Evolutionary conservation across 2,797 vertebrate genomes (phyloP), one percentile per base, ranked within the genome.

Genomic region (Geotrypetes seraphini): DNA sequence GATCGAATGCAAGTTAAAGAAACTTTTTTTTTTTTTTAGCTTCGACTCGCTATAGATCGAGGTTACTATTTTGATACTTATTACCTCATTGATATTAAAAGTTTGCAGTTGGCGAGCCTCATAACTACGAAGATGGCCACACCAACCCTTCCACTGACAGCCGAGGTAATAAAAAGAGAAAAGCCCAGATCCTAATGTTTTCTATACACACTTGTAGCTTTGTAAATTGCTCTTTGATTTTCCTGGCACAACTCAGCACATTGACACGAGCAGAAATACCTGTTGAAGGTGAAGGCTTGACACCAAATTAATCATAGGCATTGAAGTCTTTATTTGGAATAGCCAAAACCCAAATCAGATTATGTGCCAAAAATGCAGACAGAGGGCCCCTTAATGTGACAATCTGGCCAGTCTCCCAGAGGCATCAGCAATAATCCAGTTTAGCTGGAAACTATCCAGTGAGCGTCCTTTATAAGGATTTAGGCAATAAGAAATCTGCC

Each of bases 11-110:
- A 16, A 57, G 24, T 28, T 59, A 50, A 58, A 65, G 65, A 57
- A 69, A 66, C 45, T 36, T 63, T 77, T 70, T 53, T 66, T 69
- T 64, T 64, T 39, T 44, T n/a, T n/a, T n/a, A 42, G 40, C 57
- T 47, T 51, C 38, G 44, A 29, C 2, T 10, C 56, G 50, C 33
- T 60, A 57, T 51, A 57, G 39, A 53, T 49, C 17, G 45, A 23
- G 31, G 60, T 62, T 47, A 20, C 47, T 60, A 69, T 68, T 69
- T 36, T 45, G 37, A 67, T 63, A 43, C 0, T 8, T 17, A 6
- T 44, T 57, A 43, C 47, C 55, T 21, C 25, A 48, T n/a, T 22
- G 48, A 31, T 66, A 70, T 72, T 72, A 73, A 73, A 66, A 73
- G 69, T 47, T 46, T 15, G n/a, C 69, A 70, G 60, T 65, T 72